phyloP scores from a whole-genome alignment of 2,888 invertebrate species.

The Caenorhabditis macrosperma region DNA sequence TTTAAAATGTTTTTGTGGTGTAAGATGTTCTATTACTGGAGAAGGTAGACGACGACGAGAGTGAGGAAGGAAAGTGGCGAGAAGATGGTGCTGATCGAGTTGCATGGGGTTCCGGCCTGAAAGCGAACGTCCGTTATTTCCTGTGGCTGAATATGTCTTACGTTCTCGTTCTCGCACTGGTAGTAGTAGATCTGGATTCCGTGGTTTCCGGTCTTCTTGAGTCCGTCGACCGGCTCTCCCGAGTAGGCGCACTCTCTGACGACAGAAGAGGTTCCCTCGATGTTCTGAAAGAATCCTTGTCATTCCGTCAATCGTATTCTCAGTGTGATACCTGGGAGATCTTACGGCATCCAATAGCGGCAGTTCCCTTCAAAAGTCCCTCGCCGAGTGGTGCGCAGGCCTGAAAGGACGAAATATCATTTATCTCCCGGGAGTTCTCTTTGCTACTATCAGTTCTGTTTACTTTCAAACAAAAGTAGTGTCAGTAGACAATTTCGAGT shows the following conservation, averaged over 20 bases:
- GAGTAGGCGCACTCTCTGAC: slow-evolving; percentile 78
- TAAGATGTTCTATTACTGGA: slow-evolving; percentile 27
- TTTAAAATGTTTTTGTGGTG: background rate
- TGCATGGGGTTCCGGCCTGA: slow-evolving; percentile 55
- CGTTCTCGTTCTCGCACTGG: slow-evolving; percentile 80
- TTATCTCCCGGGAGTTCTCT: slow-evolving; percentile 2
- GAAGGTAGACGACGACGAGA: slow-evolving; percentile 41
- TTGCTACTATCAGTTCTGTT: slow-evolving; percentile 2
- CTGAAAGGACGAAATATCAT: slow-evolving; percentile 61
- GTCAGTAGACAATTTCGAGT: background rate
- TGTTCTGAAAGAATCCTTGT: slow-evolving; percentile 55
- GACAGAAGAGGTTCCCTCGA: slow-evolving; percentile 64
- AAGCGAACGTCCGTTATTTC: background rate
- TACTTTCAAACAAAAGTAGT: background rate
- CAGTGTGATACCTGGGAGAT: slow-evolving; percentile 70
- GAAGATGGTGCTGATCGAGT: slow-evolving; percentile 46
- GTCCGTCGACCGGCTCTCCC: slow-evolving; percentile 70
- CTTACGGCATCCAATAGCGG: slow-evolving; percentile 76
- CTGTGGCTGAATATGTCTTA: slow-evolving; percentile 9
- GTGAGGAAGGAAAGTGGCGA: slow-evolving; percentile 43
- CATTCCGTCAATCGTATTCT: background rate
- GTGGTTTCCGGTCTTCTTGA: slow-evolving; percentile 78
- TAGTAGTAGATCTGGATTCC: slow-evolving; percentile 79
- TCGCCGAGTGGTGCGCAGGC: slow-evolving; percentile 64
- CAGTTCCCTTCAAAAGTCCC: slow-evolving; percentile 65